A percentile compares a stretch with the other conserved stretches of the same genome.
Conservation (phyloP, 2,888 invertebrate genomes). For the Idaea aversata region DNA sequence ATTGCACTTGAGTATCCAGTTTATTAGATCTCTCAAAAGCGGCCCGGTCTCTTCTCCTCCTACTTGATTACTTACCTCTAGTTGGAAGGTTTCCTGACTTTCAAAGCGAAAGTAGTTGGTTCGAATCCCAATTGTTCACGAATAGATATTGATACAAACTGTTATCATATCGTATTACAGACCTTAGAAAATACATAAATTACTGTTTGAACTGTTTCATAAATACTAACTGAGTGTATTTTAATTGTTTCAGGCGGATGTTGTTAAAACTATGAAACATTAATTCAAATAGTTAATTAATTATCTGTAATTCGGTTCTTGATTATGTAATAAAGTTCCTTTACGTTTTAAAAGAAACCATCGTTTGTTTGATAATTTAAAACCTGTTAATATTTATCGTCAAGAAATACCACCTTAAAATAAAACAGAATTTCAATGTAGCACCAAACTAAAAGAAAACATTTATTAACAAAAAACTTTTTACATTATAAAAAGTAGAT, state of each 20-base stretch:
- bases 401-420: no score
- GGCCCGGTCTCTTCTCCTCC: no score
- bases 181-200: no score
- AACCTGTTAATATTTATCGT: not conserved
- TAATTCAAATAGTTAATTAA: not conserved
- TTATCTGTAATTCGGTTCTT: not conserved
- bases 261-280: conserved; percentile 41
- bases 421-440: not conserved
- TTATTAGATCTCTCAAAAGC: no score
- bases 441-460: not conserved
- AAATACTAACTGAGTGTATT: not conserved
- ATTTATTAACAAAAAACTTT: not conserved
- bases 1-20: no score
- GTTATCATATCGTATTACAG: no score
- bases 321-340: not conserved
- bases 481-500: not conserved
- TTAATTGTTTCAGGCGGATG: conserved; percentile 58
- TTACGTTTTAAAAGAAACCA: not conserved
- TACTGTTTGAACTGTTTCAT: not conserved
- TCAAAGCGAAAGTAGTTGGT: no score
- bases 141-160: no score
- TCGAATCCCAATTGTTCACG: no score
- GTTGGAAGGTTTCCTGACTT: no score
- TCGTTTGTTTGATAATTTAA: not conserved
- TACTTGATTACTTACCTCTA: no score